Evolutionary conservation across 2,113 vertebrate species (phyloP), one percentile per base, ranked within the genome.

Genomic region (Bos indicus): DNA sequence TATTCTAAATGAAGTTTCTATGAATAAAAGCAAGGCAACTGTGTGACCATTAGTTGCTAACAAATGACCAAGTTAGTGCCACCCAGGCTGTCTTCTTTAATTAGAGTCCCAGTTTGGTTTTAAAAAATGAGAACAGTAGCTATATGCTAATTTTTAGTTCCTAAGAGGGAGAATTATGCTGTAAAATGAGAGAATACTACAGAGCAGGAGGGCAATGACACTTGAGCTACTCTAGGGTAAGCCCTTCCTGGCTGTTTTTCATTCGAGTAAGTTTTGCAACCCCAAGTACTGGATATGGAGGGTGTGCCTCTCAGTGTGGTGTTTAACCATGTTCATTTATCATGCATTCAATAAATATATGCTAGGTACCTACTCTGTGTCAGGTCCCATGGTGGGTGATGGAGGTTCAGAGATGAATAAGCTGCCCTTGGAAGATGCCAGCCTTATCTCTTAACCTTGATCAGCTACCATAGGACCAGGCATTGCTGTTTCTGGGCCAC

Each of bases 1-100:
- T 92, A 96, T 97, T 97, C 84, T 95, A 96, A 97, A 93, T 90
- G 92, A 97, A 97, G 36, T 94, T 95, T 91, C 88, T 96, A 6
- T 95, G 97, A 97, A 92, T 94, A 96, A 96, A 90, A 95, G 15
- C 80, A 90, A 84, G 67, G 92, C 56, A 92, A 43, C 83, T 89
- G 17, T 81, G 56, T 90, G 48, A 85, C 54, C 84, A 95, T 91
- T 64, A 94, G 94, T 97, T 98, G 52, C 78, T 97, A 95, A 95
- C 90, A 97, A 87, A 96, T 96, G 96, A 95, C 78, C 36, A 15
- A 3, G 12, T 87, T 87, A 90, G 25, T 93, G 82, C 95, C 87
- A 96, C 95, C 91, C 92, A 97, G 91, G 78, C 57, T 95, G 94
- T 86, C 59, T 92, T 89, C 83, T 97, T 95, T 94, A 95, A 96